Base-by-base conservation (phyloP, 2,888 invertebrate genomes). In the Mesoligia furuncula region DNA sequence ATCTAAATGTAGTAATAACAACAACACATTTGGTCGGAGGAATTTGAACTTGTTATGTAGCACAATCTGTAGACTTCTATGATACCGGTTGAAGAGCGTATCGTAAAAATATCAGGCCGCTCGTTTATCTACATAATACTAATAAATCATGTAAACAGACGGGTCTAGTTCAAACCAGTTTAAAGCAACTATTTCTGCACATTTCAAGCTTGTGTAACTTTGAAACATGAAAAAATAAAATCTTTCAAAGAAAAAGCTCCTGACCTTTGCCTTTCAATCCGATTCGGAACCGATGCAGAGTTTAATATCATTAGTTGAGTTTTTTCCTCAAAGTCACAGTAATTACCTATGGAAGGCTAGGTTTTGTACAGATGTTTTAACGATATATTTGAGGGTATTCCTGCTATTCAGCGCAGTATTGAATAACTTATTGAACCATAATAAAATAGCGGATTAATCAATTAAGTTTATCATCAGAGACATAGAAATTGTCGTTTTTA, bases 291-390 rank as follows among this genome's bases (percentile, higher is more conserved):
- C 84, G 87, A 88, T 83, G 88, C 69, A 84, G 79, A 92, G 90
- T 92, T 90, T 90, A 91, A 93, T 92, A 90, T 91, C 84, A 89
- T 92, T 91, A 91, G 90, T 90, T 89, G 89, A 90, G 89, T 86
- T 89, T 88, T 89, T 91, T 88, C 4, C 83, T 87, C 84, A 87
- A 88, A 91, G 89, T 85, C 4, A 17, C 15, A 51, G 0, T 73
- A 48, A 7, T 2, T 39, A 39, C 15, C 27, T 51, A n/a, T n/a
- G 17, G 20, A 51, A 27, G 20, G 27, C 11, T 48, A 68, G 20
- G 27, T 15, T 36, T 69, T 13, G 5, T 48, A 48, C n/a, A 48
- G 31, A 45, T 42, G 9, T 24, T 51, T 42, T 24, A 61, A 24
- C 24, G 20, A 42, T 24, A 27, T 67, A 27, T 48, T 54, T 57